Conservation (phyloP, 2,113 vertebrate species). For the Prinia subflava region DNA sequence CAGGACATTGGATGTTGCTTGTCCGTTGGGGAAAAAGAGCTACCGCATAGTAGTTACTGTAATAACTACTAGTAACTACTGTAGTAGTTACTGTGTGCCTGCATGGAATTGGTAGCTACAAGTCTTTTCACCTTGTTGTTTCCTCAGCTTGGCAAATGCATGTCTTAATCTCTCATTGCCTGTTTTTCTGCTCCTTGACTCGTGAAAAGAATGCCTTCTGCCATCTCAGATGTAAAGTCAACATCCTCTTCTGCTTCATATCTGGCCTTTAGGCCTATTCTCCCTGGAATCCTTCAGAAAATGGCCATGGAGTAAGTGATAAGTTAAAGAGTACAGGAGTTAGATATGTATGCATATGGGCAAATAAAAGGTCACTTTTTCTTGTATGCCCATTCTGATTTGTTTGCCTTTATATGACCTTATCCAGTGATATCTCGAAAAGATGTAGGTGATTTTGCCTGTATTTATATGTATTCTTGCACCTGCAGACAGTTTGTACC, state of each 20-base stretch:
- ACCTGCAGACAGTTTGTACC: not conserved
- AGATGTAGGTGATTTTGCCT: not conserved
- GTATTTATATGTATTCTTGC: not conserved
- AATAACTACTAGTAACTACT: not conserved
- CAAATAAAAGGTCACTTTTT: not conserved
- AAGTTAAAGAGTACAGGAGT: not conserved
- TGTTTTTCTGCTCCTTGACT: not conserved
- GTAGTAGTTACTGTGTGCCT: not conserved
- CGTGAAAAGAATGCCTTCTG: not conserved
- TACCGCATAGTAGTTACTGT: not conserved
- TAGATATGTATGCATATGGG: not conserved
- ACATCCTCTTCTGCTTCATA: not conserved
- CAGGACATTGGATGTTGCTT: not conserved
- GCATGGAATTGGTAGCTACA: not conserved
- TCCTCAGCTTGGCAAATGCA: not conserved
- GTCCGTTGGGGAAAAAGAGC: not conserved
- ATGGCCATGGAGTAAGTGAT: not conserved
- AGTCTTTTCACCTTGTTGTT: not conserved
- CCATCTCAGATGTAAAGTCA: not conserved
- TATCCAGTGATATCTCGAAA: not conserved
- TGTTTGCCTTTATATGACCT: not conserved
- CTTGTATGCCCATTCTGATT: not conserved
- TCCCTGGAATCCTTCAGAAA: not conserved
- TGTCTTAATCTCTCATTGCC: not conserved
- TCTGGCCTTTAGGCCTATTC: not conserved